Conservation (phyloP, 2,113 vertebrate species). For the Centropus unirufus region DNA sequence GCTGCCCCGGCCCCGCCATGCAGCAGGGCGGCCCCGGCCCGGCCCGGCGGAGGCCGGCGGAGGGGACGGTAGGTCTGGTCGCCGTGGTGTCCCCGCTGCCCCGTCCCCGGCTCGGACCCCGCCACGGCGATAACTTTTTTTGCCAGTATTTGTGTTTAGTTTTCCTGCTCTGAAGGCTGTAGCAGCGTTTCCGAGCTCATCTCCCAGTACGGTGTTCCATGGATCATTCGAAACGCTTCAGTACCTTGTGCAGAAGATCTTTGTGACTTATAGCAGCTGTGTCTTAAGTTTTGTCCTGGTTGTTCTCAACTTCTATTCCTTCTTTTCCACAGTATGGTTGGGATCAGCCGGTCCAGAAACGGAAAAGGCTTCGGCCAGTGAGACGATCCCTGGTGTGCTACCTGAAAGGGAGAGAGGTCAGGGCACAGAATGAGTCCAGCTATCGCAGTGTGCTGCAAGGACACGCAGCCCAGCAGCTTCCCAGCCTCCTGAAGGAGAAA, state of each 20-base stretch:
- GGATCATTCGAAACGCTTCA: too few relatives aligned
- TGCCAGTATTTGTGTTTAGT: too few relatives aligned
- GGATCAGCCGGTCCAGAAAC: slow-evolving; percentile 78
- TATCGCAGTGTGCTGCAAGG: slow-evolving; percentile 86
- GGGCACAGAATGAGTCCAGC: slow-evolving; percentile 85
- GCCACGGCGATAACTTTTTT: too few relatives aligned
- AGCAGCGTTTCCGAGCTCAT: too few relatives aligned
- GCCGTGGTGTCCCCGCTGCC: too few relatives aligned
- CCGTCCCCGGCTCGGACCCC: too few relatives aligned
- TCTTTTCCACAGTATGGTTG: slow-evolving; percentile 73
- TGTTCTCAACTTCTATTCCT: not conserved
- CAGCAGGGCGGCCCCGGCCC: not conserved
- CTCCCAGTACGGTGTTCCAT: too few relatives aligned
- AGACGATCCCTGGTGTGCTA: slow-evolving; percentile 91
- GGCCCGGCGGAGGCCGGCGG: not conserved
- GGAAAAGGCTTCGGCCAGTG: slow-evolving; percentile 81
- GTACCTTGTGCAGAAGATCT: too few relatives aligned
- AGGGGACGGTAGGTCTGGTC: not conserved
- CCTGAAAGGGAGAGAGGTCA: slow-evolving; percentile 90
- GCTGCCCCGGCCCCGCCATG: not conserved
- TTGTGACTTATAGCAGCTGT: too few relatives aligned
- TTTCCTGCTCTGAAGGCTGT: too few relatives aligned
- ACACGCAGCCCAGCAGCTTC: slow-evolving; percentile 91
- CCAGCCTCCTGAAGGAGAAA: slow-evolving; percentile 89
- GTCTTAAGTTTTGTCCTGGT: not conserved